Base-by-base conservation (phyloP, 92 coral and sea anemone species). In the Desmophyllum pertusum region DNA sequence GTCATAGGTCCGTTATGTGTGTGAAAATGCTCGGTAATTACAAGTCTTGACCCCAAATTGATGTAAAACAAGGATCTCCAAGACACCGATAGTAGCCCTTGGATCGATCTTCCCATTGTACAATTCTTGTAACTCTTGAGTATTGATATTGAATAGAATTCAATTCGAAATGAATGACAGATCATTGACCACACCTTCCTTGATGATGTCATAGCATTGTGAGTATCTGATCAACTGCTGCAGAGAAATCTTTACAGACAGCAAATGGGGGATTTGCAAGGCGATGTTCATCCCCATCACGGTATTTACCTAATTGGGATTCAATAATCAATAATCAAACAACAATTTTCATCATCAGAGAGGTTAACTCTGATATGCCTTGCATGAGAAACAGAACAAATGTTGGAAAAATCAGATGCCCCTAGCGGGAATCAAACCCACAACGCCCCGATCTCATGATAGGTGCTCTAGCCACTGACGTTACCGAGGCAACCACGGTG, bases 221-320 rank as follows among this genome's bases (percentile, higher is more conserved):
- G 37, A 84, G 87, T 23, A 93, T 84, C 64, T 80, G 85, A 33
- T 94, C 90, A 43, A 97, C 99, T 51, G 99, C 99, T 33, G 76
- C 79, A 48, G 95, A 59, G 70, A 97, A 97, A 70, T 94, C 90
- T 65, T 87, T 68, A 71, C 95, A 89, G 27, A 95, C 93, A 25
- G 91, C 93, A 66, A 87, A 94, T 9, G 99, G 95, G 57, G 92
- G 93, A 46, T 84, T 88, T 36, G 78, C 68, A 55, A 97, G 80
- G 40, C 87, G 90, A 42, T 51, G 64, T 87, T 97, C 98, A 70
- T 97, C 99, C 7, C 98, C 97, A 27, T 69, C 79, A 1, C 95
- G 94, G 83, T 97, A 97, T 86, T 97, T 97, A 0, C 99, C 99
- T 97, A 63, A 37, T 31, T 59, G 30, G 33, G 27, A 25, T 59